Base-by-base conservation (phyloP, 2,113 vertebrate genomes). In the Aphyosemion australe region DNA sequence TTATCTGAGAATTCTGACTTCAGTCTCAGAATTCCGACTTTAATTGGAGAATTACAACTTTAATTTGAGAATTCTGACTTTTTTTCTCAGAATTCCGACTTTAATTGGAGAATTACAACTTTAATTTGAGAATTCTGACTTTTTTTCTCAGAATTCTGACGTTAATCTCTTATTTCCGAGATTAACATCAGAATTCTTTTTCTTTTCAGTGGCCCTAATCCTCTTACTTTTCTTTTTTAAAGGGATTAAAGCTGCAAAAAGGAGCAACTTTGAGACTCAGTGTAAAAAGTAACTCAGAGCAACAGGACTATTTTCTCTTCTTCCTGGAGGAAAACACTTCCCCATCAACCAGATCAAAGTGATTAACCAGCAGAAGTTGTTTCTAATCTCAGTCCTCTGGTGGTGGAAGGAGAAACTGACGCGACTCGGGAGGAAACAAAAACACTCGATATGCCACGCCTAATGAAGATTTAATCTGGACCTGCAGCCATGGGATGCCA, bases 401-500 rank as follows among this genome's bases (percentile, higher is more conserved):
- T 54, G 14, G 63, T 62, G 60, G 14, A 63, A 65, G 62, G 21
- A 53, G 58, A 69, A 65, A 32, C 26, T 7, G 59, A 32, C 62
- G 52, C 18, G 55, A 49, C 64, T 19, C 2, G 18, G 20, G 16
- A 43, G 59, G 54, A 19, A 14, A 31, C 26, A 43, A 61, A 72
- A 56, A 51, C 49, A 63, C 72, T 79, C 34, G 18, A 21, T 20
- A 58, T 13, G 54, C 52, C 37, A 65, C 66, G 77, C 65, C 78
- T 83, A 74, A 76, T 67, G 53, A 82, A 84, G 82, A 84, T 84
- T 88, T 85, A 76, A 86, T 84, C 85, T 76, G 26, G 39, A 54
- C 70, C 66, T 72, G 69, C 67, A 72, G 76, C 64, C 18, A 13
- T 47, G 46, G 72, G 78, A 84, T 60, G 72, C 49, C 62, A 84